These are phyloP conservation scores for Anableps anableps DNA, from an alignment of 2,797 vertebrate genomes.

Conservation along the genomic window DNA sequence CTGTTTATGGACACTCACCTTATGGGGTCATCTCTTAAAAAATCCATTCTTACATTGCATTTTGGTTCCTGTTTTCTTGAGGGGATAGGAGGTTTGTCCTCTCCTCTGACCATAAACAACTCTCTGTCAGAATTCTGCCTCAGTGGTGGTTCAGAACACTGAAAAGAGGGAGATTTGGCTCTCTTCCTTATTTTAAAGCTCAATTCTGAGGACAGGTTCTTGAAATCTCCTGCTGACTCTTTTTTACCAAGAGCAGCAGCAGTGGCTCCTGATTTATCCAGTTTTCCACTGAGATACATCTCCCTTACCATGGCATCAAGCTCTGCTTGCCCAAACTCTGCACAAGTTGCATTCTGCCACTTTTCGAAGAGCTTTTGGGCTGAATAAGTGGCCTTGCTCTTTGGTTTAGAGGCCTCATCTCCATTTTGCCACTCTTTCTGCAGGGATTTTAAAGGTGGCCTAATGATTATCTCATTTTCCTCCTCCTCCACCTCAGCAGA, in stretches of 20 bases:
- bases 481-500: slow-evolving; percentile 74
- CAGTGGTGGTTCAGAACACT: slow-evolving; percentile 78
- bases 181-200: slow-evolving; percentile 86
- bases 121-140: slow-evolving; percentile 86
- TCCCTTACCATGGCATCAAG: slow-evolving; percentile 84
- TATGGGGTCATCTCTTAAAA: slow-evolving; percentile 88
- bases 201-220: slow-evolving; percentile 86
- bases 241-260: slow-evolving; percentile 80
- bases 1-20: slow-evolving; percentile 77
- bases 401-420: slow-evolving; percentile 82
- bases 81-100: slow-evolving; percentile 81
- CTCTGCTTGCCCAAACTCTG: slow-evolving; percentile 72
- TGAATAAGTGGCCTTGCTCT: slow-evolving; percentile 82
- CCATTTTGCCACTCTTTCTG: slow-evolving; percentile 80
- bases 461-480: slow-evolving; percentile 81
- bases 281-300: slow-evolving; percentile 84
- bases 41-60: slow-evolving; percentile 90
- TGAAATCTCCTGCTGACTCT: slow-evolving; percentile 79
- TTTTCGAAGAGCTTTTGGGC: slow-evolving; percentile 88
- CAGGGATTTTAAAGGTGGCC: slow-evolving; percentile 46
- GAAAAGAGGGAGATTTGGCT: slow-evolving; percentile 82
- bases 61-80: slow-evolving; percentile 89
- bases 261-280: slow-evolving; percentile 80
- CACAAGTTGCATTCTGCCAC: slow-evolving; percentile 86
- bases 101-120: slow-evolving; percentile 79